These are phyloP conservation scores for Mesocentrotus franciscanus DNA, from an alignment of 53 echinoderm and acorn worm species.

Conservation along the genomic window DNA sequence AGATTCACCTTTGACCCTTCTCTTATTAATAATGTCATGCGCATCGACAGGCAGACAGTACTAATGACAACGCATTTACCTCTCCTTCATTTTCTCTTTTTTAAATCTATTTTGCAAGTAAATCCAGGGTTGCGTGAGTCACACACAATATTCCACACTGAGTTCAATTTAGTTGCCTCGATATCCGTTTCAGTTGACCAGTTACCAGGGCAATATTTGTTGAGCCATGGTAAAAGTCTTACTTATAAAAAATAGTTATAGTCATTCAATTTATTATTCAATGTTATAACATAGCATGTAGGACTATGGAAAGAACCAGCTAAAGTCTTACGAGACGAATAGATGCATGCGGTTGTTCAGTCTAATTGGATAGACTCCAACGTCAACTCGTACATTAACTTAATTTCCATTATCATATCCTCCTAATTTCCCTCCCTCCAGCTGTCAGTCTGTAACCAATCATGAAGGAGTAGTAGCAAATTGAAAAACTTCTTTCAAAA, in stretches of 20 bases:
- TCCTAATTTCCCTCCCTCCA: conserved; percentile 23
- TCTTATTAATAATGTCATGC: too few relatives aligned
- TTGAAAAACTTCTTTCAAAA: background rate
- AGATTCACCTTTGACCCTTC: too few relatives aligned
- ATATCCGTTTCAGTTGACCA: background rate
- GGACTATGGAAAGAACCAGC: too few relatives aligned
- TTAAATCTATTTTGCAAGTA: too few relatives aligned
- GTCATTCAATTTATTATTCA: background rate
- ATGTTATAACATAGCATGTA: too few relatives aligned
- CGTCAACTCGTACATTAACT: conserved; percentile 29
- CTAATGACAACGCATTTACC: too few relatives aligned
- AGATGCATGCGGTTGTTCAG: background rate
- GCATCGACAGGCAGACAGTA: too few relatives aligned
- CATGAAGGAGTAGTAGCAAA: background rate
- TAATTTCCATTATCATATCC: conserved; percentile 50
- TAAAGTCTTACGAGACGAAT: background rate
- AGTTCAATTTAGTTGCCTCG: background rate
- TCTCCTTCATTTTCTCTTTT: too few relatives aligned
- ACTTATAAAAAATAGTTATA: too few relatives aligned
- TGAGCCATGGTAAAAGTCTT: too few relatives aligned
- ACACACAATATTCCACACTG: background rate
- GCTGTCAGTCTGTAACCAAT: background rate
- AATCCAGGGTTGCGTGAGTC: too few relatives aligned
- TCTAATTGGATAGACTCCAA: conserved; percentile 57
- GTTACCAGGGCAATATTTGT: background rate